Conservation (phyloP, 2,888 invertebrate species). For the Melinopterus prodromus region DNA sequence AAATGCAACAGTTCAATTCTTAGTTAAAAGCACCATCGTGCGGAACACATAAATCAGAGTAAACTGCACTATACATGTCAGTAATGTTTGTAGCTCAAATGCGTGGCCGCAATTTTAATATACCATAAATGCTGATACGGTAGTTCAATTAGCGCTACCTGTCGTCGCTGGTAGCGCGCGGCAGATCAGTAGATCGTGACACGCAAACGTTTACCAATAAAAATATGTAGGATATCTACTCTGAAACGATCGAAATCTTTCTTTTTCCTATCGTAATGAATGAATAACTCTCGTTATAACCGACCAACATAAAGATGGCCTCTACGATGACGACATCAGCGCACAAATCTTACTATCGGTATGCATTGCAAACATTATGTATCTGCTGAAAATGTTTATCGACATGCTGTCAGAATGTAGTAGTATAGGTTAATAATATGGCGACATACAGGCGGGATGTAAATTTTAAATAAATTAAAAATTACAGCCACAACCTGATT, state of each 20-base stretch:
- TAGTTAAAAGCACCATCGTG: constrained; percentile 14
- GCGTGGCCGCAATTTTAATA: constrained; percentile 24
- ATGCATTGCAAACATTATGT: too few species aligned
- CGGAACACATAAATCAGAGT: constrained; percentile 23
- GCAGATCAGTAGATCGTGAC: neutral
- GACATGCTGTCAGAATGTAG: too few species aligned
- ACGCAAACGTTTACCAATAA: neutral
- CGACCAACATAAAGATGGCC: neutral
- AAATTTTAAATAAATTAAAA: too few species aligned
- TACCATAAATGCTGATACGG: constrained; percentile 18
- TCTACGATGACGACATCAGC: neutral
- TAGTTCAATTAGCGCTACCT: constrained; percentile 25
- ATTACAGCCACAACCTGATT: too few species aligned
- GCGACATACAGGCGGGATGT: too few species aligned
- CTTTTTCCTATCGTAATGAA: neutral
- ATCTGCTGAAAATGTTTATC: too few species aligned
- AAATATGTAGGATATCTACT: neutral
- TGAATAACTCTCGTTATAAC: neutral
- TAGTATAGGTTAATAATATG: too few species aligned
- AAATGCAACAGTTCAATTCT: constrained; percentile 18
- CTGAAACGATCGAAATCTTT: neutral
- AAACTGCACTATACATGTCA: constrained; percentile 22
- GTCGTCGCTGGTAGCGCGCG: constrained; percentile 5
- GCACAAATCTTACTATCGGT: neutral
- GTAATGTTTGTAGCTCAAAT: constrained; percentile 25